phyloP scores from a whole-genome alignment of 2,113 vertebrate species.

The Climacteris rufus region DNA sequence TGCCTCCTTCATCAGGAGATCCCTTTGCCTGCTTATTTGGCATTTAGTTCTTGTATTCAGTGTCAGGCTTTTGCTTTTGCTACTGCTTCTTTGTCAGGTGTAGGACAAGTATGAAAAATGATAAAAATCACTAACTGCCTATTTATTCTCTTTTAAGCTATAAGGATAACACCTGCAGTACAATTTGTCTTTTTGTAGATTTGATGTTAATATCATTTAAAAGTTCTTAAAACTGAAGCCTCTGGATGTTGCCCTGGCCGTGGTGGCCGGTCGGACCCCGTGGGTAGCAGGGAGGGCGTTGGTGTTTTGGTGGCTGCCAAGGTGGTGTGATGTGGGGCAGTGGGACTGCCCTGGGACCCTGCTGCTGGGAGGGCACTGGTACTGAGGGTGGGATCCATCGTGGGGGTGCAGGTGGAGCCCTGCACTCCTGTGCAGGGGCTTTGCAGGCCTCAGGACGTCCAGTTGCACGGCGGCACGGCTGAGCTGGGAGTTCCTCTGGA shows the following conservation, averaged over 20 bases:
- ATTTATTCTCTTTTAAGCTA: neutral
- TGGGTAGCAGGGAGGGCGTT: neutral
- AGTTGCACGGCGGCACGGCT: neutral
- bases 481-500: neutral
- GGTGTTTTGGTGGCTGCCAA: constrained; percentile 12
- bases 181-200: neutral
- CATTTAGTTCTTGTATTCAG: neutral
- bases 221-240: neutral
- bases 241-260: neutral
- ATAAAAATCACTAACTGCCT: neutral
- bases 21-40: neutral
- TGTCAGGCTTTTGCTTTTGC: neutral
- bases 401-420: neutral
- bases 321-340: neutral
- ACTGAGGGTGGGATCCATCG: neutral
- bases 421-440: neutral
- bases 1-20: neutral
- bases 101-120: neutral
- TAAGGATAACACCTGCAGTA: neutral
- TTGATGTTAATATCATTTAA: neutral
- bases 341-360: neutral
- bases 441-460: neutral
- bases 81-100: neutral
- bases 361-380: neutral
- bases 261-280: neutral